These are phyloP conservation scores for Dendrolimus kikuchii DNA, from an alignment of 1,140 invertebrate species.

Conservation along the genomic window DNA sequence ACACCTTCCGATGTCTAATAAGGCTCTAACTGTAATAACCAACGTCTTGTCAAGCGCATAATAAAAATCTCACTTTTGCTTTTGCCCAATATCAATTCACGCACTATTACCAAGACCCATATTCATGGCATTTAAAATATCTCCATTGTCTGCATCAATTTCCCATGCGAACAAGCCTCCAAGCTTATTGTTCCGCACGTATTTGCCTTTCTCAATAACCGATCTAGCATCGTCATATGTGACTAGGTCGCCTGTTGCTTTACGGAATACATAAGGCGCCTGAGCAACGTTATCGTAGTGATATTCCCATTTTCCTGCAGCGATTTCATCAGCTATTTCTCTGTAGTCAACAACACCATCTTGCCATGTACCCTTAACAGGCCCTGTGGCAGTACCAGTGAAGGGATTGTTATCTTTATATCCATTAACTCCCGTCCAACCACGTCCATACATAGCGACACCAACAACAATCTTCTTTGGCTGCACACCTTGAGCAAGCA, in stretches of 20 bases:
- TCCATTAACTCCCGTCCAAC: conserved; percentile 56
- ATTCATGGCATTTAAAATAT: conserved; percentile 62
- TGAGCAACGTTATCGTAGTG: conserved; percentile 58
- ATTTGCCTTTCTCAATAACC: conserved; percentile 58
- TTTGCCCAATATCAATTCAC: conserved; percentile 18
- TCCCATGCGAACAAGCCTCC: conserved; percentile 63
- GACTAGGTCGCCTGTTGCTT: conserved; percentile 50
- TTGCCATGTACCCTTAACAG: conserved; percentile 60
- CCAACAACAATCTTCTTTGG: conserved; percentile 63
- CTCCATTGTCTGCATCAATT: conserved; percentile 60
- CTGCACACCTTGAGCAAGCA: conserved; percentile 56
- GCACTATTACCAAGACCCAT: conserved; percentile 57
- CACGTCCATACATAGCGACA: conserved; percentile 62
- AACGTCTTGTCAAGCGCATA: too few species aligned
- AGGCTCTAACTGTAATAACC: too few species aligned
- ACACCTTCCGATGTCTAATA: too few species aligned
- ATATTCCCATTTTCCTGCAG: conserved; percentile 55
- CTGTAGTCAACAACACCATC: conserved; percentile 63
- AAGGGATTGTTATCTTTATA: conserved; percentile 52
- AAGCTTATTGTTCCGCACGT: conserved; percentile 59
- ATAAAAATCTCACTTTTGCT: conserved; percentile 28
- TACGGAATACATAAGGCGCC: conserved; percentile 56
- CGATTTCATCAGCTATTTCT: conserved; percentile 58
- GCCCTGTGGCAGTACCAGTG: conserved; percentile 54
- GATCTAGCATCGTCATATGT: conserved; percentile 61